These are phyloP conservation scores for Ophion ventricosus DNA, from an alignment of 2,888 invertebrate genomes.

Conservation along the genomic window DNA sequence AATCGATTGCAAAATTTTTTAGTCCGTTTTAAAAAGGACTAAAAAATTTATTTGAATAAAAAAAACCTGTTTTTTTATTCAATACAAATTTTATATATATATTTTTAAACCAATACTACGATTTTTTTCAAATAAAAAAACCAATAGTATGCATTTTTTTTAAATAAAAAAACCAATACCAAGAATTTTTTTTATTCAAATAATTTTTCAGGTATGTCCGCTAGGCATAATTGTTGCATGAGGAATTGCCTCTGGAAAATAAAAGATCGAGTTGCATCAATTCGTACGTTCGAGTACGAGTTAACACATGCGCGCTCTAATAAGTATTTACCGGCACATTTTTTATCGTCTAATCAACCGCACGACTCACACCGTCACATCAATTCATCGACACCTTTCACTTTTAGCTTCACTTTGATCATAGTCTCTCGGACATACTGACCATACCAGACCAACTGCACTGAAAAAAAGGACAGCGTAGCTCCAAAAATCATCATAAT, in stretches of 20 bases:
- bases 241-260: background rate
- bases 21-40: too few relatives aligned
- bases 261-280: background rate
- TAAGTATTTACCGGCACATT: conserved; percentile 45
- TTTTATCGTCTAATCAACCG: conserved; percentile 58
- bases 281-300: background rate
- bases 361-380: conserved; percentile 40
- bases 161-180: too few relatives aligned
- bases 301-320: conserved; percentile 26
- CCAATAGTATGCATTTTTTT: too few relatives aligned
- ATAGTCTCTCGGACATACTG: conserved; percentile 12
- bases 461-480: background rate
- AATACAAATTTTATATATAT: too few relatives aligned
- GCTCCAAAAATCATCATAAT: conserved; percentile 1
- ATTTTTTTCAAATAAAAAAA: too few relatives aligned
- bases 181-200: too few relatives aligned
- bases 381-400: conserved; percentile 66
- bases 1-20: too few relatives aligned
- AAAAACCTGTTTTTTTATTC: too few relatives aligned
- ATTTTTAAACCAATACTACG: too few relatives aligned
- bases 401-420: conserved; percentile 57
- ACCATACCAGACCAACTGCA: background rate
- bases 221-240: too few relatives aligned
- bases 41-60: too few relatives aligned
- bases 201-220: too few relatives aligned